Evolutionary conservation across 1,140 invertebrate species (phyloP).

Genomic region (Tetramorium parvispinum): DNA sequence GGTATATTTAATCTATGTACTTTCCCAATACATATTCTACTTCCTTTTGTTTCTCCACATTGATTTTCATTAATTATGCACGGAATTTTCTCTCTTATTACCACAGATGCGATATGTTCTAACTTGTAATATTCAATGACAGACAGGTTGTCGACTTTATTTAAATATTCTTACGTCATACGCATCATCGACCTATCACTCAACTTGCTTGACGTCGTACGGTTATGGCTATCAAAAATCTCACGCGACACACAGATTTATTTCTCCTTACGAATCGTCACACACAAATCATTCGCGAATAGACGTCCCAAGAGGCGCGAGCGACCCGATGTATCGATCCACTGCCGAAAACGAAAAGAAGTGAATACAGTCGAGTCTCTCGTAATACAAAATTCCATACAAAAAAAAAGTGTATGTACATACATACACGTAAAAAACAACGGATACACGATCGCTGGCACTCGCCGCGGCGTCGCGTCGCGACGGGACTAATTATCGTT

Average conservation of each 20-base stretch:
- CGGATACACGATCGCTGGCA: neutral
- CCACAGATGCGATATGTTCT: neutral
- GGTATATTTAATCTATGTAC: neutral
- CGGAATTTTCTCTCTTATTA: neutral
- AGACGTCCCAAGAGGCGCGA: slow-evolving; percentile 20
- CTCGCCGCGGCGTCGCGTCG: neutral
- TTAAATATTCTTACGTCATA: neutral
- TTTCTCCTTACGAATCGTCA: slow-evolving; percentile 28
- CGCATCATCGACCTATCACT: neutral
- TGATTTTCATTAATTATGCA: neutral
- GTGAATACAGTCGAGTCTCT: slow-evolving; percentile 12
- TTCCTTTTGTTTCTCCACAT: neutral
- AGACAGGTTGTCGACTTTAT: neutral
- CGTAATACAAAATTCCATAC: slow-evolving; percentile 27
- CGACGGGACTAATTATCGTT: slow-evolving; percentile 68
- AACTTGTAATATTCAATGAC: neutral
- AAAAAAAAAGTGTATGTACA: slow-evolving; percentile 20
- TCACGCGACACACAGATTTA: neutral
- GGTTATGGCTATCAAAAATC: slow-evolving; percentile 25
- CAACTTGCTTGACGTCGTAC: neutral
- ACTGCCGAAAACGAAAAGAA: neutral
- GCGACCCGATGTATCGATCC: slow-evolving; percentile 38
- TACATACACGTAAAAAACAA: neutral
- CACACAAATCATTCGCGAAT: slow-evolving; percentile 40
- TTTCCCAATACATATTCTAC: neutral